Evolutionary conservation across 2,888 invertebrate species (phyloP).

Genomic region (Scrobipalpa costella): DNA sequence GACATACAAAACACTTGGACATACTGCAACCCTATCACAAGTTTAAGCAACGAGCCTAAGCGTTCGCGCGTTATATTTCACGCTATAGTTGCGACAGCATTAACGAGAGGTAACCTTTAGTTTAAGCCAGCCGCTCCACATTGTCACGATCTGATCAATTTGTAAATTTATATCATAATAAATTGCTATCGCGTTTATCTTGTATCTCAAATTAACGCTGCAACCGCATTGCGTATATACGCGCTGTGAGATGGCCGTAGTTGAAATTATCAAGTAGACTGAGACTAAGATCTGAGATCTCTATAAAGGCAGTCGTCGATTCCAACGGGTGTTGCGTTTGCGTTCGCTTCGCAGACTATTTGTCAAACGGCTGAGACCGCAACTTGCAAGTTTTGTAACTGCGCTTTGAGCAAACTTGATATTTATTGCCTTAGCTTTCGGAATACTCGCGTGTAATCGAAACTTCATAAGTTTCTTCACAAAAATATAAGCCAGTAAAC

Average conservation of each 20-base stretch:
- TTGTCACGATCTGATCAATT: slow-evolving; percentile 73
- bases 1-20: neutral
- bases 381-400: slow-evolving; percentile 65
- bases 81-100: slow-evolving; percentile 66
- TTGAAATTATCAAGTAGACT: slow-evolving; percentile 28
- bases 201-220: slow-evolving; percentile 50
- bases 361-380: slow-evolving; percentile 65
- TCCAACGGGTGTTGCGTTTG: slow-evolving; percentile 49
- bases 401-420: slow-evolving; percentile 67
- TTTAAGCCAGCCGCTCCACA: slow-evolving; percentile 68
- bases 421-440: slow-evolving; percentile 67
- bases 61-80: slow-evolving; percentile 51
- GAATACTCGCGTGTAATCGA: slow-evolving; percentile 57
- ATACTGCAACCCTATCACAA: neutral
- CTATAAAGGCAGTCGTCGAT: slow-evolving; percentile 35
- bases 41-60: slow-evolving; percentile 27
- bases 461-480: slow-evolving; percentile 53
- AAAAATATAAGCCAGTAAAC: slow-evolving; percentile 16
- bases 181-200: slow-evolving; percentile 67
- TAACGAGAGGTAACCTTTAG: slow-evolving; percentile 78
- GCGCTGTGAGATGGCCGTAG: slow-evolving; percentile 33
- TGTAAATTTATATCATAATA: slow-evolving; percentile 60
- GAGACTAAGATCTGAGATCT: slow-evolving; percentile 25
- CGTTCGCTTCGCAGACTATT: slow-evolving; percentile 57
- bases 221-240: slow-evolving; percentile 46